phyloP scores from a whole-genome alignment of 2,888 invertebrate genomes.

The Pantelozetes paolii region DNA sequence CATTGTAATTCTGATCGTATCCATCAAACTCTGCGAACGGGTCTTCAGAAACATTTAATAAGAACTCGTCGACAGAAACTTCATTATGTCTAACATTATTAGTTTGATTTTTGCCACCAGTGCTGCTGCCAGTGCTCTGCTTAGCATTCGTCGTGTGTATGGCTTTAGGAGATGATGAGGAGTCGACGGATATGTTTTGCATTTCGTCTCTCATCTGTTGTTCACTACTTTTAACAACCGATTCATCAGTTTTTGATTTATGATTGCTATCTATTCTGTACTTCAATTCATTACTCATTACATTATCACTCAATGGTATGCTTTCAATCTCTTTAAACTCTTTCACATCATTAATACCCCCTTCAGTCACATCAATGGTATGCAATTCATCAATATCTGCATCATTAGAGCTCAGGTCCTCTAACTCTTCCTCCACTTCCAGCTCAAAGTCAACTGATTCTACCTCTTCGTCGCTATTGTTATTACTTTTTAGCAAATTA shows the following conservation, averaged over 20 bases:
- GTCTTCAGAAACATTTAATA: slow-evolving; percentile 26
- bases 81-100: slow-evolving; percentile 15
- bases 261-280: not conserved
- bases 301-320: slow-evolving; percentile 17
- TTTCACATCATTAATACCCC: slow-evolving; percentile 25
- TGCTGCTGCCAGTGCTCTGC: slow-evolving; percentile 19
- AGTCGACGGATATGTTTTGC: not conserved
- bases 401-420: slow-evolving; percentile 14
- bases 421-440: slow-evolving; percentile 34
- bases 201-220: slow-evolving; percentile 17
- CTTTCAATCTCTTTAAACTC: slow-evolving; percentile 28
- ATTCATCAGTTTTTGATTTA: slow-evolving; percentile 12
- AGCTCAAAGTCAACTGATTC: slow-evolving; percentile 41
- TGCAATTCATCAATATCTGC: slow-evolving; percentile 9
- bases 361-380: slow-evolving; percentile 38
- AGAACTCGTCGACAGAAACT: slow-evolving; percentile 17
- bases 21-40: slow-evolving; percentile 33
- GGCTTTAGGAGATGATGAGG: not conserved
- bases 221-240: not conserved
- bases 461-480: slow-evolving; percentile 28
- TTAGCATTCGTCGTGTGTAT: slow-evolving; percentile 15
- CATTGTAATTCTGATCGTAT: slow-evolving; percentile 30
- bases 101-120: not conserved
- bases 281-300: not conserved
- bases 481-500: not conserved